phyloP scores from a whole-genome alignment of 2,113 vertebrate genomes.

The Cyprinodon brontotheroides region DNA sequence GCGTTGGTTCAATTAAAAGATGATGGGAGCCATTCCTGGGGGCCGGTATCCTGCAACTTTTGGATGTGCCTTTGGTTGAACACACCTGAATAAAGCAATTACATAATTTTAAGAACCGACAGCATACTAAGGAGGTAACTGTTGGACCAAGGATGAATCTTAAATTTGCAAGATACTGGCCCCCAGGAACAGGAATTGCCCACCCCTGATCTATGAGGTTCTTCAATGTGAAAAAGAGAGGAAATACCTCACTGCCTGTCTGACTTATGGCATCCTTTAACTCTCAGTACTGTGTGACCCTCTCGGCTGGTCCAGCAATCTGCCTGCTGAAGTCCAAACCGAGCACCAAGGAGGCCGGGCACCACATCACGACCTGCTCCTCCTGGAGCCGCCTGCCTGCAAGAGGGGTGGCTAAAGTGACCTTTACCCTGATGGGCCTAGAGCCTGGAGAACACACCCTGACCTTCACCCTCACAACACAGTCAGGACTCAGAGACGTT shows the following conservation, averaged over 20 bases:
- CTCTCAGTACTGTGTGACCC: conserved; percentile 83
- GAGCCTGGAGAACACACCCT: conserved; percentile 84
- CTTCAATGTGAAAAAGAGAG: too few relatives aligned
- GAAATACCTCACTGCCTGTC: not conserved
- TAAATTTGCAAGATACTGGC: too few relatives aligned
- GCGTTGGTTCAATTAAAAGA: not conserved
- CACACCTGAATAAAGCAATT: too few relatives aligned
- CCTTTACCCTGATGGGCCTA: conserved; percentile 85
- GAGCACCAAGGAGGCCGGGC: rapidly evolving
- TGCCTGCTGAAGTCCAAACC: conserved; percentile 80
- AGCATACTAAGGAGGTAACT: too few relatives aligned
- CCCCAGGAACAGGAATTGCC: too few relatives aligned
- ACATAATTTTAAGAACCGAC: too few relatives aligned
- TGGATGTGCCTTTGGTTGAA: too few relatives aligned
- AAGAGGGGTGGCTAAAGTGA: conserved; percentile 62
- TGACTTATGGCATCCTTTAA: not conserved
- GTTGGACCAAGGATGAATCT: too few relatives aligned
- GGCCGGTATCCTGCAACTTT: too few relatives aligned
- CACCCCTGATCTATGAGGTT: too few relatives aligned
- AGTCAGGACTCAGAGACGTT: conserved; percentile 55
- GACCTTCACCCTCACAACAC: conserved; percentile 82
- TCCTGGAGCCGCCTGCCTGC: conserved; percentile 38
- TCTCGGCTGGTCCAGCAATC: conserved; percentile 78
- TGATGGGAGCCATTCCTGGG: not conserved
- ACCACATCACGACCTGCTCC: conserved; percentile 44